phyloP scores from a whole-genome alignment of 2,797 vertebrate genomes.

The Hybognathus amarus region DNA sequence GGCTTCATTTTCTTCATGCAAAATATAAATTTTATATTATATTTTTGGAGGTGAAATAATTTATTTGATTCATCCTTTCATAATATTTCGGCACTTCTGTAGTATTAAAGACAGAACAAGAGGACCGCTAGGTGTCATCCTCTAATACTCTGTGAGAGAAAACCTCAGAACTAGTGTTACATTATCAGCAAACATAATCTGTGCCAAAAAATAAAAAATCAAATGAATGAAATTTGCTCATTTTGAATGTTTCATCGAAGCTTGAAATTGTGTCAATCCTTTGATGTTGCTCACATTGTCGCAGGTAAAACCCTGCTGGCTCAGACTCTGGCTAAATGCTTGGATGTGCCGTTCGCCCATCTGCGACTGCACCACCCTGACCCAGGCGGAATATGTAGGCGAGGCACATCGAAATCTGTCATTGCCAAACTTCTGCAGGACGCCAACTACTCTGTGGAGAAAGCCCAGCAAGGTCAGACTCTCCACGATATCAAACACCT shows the following conservation, averaged over 20 bases:
- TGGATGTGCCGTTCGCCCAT: constrained; percentile 98
- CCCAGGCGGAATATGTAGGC: constrained; percentile 96
- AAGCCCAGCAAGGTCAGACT: constrained; percentile 93
- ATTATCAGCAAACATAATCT: not conserved
- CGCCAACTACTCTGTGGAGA: constrained; percentile 96
- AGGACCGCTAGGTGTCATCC: not conserved
- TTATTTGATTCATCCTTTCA: not conserved
- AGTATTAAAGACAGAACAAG: not conserved
- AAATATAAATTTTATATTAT: too few relatives aligned
- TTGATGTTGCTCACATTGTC: not conserved
- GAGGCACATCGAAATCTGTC: constrained; percentile 98
- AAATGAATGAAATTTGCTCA: not conserved
- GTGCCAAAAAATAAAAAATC: not conserved
- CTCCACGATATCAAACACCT: not conserved
- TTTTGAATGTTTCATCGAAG: not conserved
- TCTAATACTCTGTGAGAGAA: not conserved
- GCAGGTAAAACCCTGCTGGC: constrained; percentile 96
- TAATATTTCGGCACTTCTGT: not conserved
- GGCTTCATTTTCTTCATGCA: too few relatives aligned
- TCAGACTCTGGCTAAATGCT: constrained; percentile 94
- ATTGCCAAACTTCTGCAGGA: constrained; percentile 97
- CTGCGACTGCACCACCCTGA: constrained; percentile 98
- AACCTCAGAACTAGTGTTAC: not conserved
- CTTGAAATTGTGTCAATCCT: not conserved
- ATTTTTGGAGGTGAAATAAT: not conserved